Evolutionary conservation across 2,888 invertebrate species (phyloP).

Genomic region (Timema podura): DNA sequence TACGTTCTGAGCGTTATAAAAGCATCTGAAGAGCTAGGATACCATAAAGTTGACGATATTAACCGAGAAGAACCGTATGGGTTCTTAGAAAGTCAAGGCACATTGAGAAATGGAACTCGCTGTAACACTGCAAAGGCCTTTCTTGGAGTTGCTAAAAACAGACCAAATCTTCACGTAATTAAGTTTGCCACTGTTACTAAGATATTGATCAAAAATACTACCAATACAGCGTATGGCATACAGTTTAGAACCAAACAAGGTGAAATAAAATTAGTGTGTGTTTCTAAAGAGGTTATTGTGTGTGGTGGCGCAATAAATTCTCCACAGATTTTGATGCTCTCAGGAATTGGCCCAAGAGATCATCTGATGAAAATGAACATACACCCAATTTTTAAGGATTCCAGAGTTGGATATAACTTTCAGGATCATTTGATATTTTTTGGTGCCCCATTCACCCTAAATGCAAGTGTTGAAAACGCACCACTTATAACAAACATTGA

Average conservation of each 20-base stretch:
- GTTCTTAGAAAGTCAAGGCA: constrained; percentile 41
- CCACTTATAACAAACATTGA: constrained; percentile 39
- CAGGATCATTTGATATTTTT: constrained; percentile 45
- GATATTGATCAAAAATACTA: constrained; percentile 54
- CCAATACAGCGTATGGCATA: constrained; percentile 57
- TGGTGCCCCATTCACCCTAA: constrained; percentile 40
- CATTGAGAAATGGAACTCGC: constrained; percentile 61
- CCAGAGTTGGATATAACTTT: constrained; percentile 46
- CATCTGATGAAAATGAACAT: constrained; percentile 43
- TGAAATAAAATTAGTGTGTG: constrained; percentile 31
- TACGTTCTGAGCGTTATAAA: constrained; percentile 26
- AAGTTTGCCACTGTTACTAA: constrained; percentile 57
- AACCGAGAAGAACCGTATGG: constrained; percentile 48
- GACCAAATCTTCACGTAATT: constrained; percentile 60
- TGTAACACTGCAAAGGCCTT: constrained; percentile 65
- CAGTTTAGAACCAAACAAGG: constrained; percentile 52
- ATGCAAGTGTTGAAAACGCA: constrained; percentile 60
- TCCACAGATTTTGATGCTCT: constrained; percentile 28
- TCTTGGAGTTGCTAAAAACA: constrained; percentile 53
- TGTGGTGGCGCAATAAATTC: constrained; percentile 25
- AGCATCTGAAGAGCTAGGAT: constrained; percentile 32
- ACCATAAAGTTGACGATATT: constrained; percentile 57
- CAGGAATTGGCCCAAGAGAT: constrained; percentile 27
- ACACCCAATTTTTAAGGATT: constrained; percentile 51
- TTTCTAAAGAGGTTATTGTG: constrained; percentile 26